Base-by-base conservation (phyloP, 2,888 invertebrate species). In the Netelia fuscicornis region DNA sequence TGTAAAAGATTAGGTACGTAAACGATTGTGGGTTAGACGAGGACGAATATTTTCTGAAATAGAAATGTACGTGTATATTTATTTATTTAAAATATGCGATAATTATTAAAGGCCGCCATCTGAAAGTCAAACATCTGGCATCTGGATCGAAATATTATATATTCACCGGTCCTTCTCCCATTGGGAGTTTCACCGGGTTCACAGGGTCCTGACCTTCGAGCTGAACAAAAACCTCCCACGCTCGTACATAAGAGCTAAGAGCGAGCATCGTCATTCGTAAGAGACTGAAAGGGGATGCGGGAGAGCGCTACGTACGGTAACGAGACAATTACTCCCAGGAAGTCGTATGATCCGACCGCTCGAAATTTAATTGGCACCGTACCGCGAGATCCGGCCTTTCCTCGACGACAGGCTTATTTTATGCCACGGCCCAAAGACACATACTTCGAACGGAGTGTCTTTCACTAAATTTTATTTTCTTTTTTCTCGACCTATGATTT, bases 291-390 rank as follows among this genome's bases (percentile, higher is more conserved):
- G 54, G 25, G 9, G 37, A 54, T 54, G 37, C 20, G 44, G 42
- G 30, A 1, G 23, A 67, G 68, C 68, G 37, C 71, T 48, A 72
- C 68, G 74, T 76, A 71, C 78, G 82, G 75, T 86, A 89, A 89
- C 88, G 87, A 89, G 87, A 90, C 88, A 88, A 90, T 90, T 90
- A 90, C 88, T 81, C 78, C 85, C 83, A 86, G 89, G 88, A 89
- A 90, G 88, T 88, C 88, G 85, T 87, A 87, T 86, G 88, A 88
- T 85, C 58, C 83, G 70, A 77, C 82, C 82, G 87, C 86, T 86
- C 87, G 84, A 89, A 86, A 89, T 88, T 87, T 88, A 90, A 90
- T 90, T 90, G 89, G 85, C 89, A 70, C 83, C 68, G 74, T 77
- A 84, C 86, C 82, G 87, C 84, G 84, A 84, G 80, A 86, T 81